These are phyloP conservation scores for Gila robusta DNA, from an alignment of 2,797 vertebrate genomes.

Conservation along the genomic window DNA sequence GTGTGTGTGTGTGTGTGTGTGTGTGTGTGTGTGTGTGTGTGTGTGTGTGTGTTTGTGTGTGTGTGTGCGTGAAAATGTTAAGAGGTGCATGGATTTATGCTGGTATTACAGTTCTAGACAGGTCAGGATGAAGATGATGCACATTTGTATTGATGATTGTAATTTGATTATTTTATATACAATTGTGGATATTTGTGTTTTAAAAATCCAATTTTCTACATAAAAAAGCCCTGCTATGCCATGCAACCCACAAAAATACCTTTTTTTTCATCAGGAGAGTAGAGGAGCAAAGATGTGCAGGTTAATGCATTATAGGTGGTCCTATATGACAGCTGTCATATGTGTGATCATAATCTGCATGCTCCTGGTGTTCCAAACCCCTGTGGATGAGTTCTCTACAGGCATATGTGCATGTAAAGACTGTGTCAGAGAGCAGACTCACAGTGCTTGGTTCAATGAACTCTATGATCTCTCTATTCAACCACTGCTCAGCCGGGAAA, in stretches of 20 bases:
- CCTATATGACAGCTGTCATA: neutral
- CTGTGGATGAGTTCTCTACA: constrained; percentile 66
- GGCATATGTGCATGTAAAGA: constrained; percentile 79
- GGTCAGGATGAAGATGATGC: no score
- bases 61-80: no score
- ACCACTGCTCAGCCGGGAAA: constrained; percentile 86
- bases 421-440: constrained; percentile 78
- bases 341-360: constrained; percentile 26
- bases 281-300: neutral
- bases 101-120: no score
- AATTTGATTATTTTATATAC: no score
- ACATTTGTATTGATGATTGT: no score
- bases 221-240: neutral
- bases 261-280: neutral
- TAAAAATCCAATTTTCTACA: no score
- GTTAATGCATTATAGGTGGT: neutral
- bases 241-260: neutral
- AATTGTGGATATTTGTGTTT: no score
- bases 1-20: no score
- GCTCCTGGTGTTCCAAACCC: constrained; percentile 55
- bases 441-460: constrained; percentile 86
- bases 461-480: constrained; percentile 86
- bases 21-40: no score
- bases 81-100: no score
- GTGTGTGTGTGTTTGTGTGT: no score